A percentile compares a stretch with the other conserved stretches of the same genome.
phyloP scores from a whole-genome alignment of 1,140 invertebrate species.

The Meloidogyne floridensis region DNA sequence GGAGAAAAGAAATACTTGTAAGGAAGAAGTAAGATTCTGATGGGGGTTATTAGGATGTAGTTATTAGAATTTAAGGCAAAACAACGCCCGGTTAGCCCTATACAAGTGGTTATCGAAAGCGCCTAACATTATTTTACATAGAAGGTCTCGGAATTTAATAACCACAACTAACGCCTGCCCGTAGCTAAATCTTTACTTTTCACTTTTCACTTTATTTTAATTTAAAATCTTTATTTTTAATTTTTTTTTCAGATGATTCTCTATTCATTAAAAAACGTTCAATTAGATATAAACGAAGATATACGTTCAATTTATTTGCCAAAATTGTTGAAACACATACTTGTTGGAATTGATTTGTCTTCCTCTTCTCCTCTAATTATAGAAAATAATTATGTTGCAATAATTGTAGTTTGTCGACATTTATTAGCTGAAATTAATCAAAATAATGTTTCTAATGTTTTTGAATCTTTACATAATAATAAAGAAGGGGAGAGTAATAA shows the following conservation, averaged over 20 bases:
- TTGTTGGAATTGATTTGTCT: constrained; percentile 9
- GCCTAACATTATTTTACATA: no score
- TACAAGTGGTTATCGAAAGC: no score
- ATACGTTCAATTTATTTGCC: constrained; percentile 49
- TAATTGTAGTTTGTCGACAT: constrained; percentile 45
- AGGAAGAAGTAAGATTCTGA: no score
- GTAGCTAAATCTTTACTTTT: no score
- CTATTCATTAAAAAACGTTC: constrained; percentile 56
- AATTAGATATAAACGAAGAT: constrained; percentile 53
- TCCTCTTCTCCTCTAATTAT: neutral
- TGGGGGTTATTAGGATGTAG: no score
- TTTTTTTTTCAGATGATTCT: constrained; percentile 48
- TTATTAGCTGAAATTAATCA: constrained; percentile 52
- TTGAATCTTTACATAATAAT: constrained; percentile 12
- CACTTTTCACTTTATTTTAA: no score
- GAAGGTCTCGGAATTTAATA: no score
- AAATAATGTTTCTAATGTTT: constrained; percentile 22
- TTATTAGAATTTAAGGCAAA: no score
- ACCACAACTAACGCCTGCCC: no score
- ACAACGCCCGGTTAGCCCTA: no score
- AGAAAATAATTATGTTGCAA: constrained; percentile 42
- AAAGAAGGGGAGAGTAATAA: neutral
- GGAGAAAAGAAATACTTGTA: no score
- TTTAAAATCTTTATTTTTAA: neutral
- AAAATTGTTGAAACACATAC: constrained; percentile 45